Conservation (phyloP, 2,888 invertebrate species). For the Dioctria rufipes region DNA sequence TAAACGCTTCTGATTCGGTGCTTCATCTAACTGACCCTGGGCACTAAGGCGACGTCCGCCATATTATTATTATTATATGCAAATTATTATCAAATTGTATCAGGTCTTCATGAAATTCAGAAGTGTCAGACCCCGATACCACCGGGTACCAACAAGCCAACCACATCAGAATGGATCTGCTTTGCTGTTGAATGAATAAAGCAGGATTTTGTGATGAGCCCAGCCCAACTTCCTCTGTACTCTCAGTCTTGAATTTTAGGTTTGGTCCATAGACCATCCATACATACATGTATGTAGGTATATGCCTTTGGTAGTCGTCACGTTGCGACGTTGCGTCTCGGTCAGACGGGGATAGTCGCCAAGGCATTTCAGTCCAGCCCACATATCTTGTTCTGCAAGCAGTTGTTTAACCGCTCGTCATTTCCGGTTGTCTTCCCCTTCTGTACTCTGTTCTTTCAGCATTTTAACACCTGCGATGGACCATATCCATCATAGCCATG, state of each 20-base stretch:
- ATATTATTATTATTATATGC: conserved; percentile 65
- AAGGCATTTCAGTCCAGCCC: too few species aligned
- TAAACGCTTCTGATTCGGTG: background rate
- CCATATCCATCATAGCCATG: too few species aligned
- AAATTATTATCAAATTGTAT: conserved; percentile 68
- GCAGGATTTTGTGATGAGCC: conserved; percentile 41
- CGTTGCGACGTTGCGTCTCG: too few species aligned
- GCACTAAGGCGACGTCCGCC: conserved; percentile 56
- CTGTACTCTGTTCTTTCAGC: too few species aligned
- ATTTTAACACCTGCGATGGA: too few species aligned
- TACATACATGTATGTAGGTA: too few species aligned
- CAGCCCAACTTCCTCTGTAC: background rate
- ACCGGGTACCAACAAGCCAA: too few species aligned
- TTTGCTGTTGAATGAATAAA: background rate
- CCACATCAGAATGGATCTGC: background rate
- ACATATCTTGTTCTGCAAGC: too few species aligned
- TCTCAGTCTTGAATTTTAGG: conserved; percentile 12
- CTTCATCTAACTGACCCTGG: conserved; percentile 28
- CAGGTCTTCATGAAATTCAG: conserved; percentile 63
- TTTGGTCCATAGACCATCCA: background rate
- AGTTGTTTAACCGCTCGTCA: too few species aligned
- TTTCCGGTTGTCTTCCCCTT: too few species aligned
- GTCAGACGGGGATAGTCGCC: too few species aligned
- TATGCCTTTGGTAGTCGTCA: too few species aligned
- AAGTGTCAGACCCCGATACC: background rate